phyloP scores from a whole-genome alignment of 2,888 invertebrate genomes.

The Leucania comma region DNA sequence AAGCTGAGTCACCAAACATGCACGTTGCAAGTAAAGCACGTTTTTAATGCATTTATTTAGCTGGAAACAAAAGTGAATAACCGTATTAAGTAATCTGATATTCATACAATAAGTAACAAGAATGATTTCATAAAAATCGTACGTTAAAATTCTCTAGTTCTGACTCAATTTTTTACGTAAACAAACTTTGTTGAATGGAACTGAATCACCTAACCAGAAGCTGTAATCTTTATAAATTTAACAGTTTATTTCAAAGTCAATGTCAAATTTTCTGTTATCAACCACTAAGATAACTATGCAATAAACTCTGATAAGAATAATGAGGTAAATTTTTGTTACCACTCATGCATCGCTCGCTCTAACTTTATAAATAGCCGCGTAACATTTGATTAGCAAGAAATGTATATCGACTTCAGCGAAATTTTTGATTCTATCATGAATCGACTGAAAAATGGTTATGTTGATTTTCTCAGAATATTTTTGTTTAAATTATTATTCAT shows the following conservation, averaged over 20 bases:
- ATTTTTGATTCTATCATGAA: background rate
- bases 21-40: constrained; percentile 28
- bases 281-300: constrained; percentile 4
- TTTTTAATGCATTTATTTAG: constrained; percentile 11
- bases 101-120: constrained; percentile 3
- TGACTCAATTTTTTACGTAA: constrained; percentile 34
- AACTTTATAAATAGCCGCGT: background rate
- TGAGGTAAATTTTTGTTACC: background rate
- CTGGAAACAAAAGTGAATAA: constrained; percentile 44
- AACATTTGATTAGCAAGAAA: constrained; percentile 19
- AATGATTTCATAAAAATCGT: constrained; percentile 40
- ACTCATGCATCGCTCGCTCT: constrained; percentile 25
- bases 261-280: constrained; percentile 28
- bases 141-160: constrained; percentile 20
- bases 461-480: constrained; percentile 44
- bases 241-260: constrained; percentile 36
- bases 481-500: constrained; percentile 53
- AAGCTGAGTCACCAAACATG: constrained; percentile 32
- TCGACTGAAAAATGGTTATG: constrained; percentile 11
- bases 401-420: constrained; percentile 13
- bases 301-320: constrained; percentile 32
- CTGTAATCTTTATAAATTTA: background rate
- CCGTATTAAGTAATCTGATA: constrained; percentile 14
- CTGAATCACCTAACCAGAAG: background rate
- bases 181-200: background rate